Conservation (phyloP, 2,888 invertebrate genomes). For the Agrotis ipsilon region DNA sequence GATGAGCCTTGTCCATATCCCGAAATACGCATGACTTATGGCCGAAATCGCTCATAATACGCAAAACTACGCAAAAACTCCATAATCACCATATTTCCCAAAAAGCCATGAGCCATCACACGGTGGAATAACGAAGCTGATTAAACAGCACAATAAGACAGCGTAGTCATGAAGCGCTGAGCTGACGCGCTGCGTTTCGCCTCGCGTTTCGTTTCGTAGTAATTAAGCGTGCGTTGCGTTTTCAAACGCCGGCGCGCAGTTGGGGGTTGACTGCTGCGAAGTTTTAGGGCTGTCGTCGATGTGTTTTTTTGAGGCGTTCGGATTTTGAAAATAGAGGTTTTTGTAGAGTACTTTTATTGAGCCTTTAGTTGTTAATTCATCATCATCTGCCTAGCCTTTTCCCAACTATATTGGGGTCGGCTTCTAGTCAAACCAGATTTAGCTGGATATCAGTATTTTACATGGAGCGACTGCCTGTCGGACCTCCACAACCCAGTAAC, state of each 20-base stretch:
- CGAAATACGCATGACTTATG: too few species aligned
- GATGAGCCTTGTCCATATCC: background rate
- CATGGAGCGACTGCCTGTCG: too few species aligned
- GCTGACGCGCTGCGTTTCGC: constrained; percentile 53
- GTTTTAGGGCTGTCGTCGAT: constrained; percentile 44
- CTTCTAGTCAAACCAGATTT: too few species aligned
- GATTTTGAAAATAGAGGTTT: constrained; percentile 1
- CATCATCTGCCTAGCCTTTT: too few species aligned
- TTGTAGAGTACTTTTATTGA: background rate
- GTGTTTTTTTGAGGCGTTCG: constrained; percentile 9
- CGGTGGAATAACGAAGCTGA: constrained; percentile 57
- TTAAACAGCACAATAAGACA: constrained; percentile 66
- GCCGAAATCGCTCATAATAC: background rate
- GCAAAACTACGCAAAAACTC: constrained; percentile 4
- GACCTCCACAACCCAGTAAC: too few species aligned
- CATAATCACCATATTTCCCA: constrained; percentile 13
- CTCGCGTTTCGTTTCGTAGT: constrained; percentile 64
- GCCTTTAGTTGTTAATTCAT: too few species aligned
- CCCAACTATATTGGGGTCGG: too few species aligned
- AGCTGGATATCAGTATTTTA: too few species aligned
- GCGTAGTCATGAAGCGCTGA: constrained; percentile 60
- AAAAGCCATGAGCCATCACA: constrained; percentile 34
- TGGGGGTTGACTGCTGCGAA: constrained; percentile 44
- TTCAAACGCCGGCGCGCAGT: constrained; percentile 57
- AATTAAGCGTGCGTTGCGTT: constrained; percentile 81